These are phyloP conservation scores for Epizoanthus ramosus DNA, from an alignment of 92 coral and sea anemone genomes.

Conservation along the genomic window DNA sequence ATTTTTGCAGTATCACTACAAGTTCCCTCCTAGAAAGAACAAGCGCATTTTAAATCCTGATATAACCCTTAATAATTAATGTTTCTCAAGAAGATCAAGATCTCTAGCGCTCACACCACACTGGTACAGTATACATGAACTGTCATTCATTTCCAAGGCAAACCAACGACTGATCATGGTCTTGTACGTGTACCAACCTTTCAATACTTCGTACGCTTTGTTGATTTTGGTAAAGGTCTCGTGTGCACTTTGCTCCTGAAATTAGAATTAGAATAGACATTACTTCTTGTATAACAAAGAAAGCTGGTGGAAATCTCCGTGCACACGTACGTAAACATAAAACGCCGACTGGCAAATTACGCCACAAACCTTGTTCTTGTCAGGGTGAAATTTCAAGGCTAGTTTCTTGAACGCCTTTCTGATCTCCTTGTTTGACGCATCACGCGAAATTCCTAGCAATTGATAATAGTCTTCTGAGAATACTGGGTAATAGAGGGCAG, in stretches of 20 bases:
- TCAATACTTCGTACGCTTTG: conserved; percentile 93
- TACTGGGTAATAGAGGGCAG: conserved; percentile 75
- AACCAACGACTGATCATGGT: no score
- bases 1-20: not conserved
- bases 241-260: conserved; percentile 87
- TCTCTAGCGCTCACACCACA: not conserved
- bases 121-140: no score
- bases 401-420: conserved; percentile 94
- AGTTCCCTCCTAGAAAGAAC: not conserved
- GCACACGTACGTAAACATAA: conserved; percentile 1
- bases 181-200: conserved; percentile 65
- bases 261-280: conserved; percentile 17
- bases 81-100: not conserved
- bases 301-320: conserved; percentile 7
- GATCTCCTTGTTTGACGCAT: conserved; percentile 92
- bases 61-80: conserved; percentile 1
- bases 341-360: not conserved
- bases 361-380: conserved; percentile 84
- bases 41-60: not conserved
- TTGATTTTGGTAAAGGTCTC: conserved; percentile 83
- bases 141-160: no score
- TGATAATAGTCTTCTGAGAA: conserved; percentile 91
- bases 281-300: conserved; percentile 9
- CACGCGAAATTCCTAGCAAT: conserved; percentile 88
- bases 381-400: conserved; percentile 91